A percentile compares a stretch with the other conserved stretches of the same genome.
Conservation (phyloP, 2,797 vertebrate genomes). For the Pelobates cultripes region DNA sequence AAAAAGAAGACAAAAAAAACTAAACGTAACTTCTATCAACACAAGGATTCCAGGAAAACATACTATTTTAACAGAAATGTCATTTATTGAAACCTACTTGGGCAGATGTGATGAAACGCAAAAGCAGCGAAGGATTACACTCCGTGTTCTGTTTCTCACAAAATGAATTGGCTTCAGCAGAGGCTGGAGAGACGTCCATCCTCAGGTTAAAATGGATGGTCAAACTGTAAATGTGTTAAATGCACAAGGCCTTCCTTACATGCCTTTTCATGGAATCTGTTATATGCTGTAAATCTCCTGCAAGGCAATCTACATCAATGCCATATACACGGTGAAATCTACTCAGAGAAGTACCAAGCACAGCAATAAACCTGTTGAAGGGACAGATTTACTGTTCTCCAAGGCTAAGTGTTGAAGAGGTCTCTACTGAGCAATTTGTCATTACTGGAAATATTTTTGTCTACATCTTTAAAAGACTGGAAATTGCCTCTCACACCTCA, state of each 20-base stretch:
- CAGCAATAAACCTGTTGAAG: constrained; percentile 62
- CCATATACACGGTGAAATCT: constrained; percentile 55
- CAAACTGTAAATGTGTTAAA: constrained; percentile 43
- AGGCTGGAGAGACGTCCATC: neutral
- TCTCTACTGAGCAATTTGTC: constrained; percentile 58
- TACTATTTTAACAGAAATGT: neutral
- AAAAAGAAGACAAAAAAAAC: too few relatives aligned
- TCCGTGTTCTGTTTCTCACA: neutral
- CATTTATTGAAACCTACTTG: neutral
- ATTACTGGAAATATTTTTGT: constrained; percentile 56
- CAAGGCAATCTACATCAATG: constrained; percentile 59
- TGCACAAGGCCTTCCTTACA: constrained; percentile 32
- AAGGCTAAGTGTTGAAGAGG: constrained; percentile 61
- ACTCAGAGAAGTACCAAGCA: constrained; percentile 55
- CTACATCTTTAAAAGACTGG: constrained; percentile 57
- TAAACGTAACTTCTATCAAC: too few relatives aligned
- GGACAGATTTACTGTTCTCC: constrained; percentile 61
- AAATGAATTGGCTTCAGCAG: neutral
- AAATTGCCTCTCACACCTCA: constrained; percentile 56
- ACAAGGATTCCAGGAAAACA: neutral
- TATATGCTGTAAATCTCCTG: constrained; percentile 58
- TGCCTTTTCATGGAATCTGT: constrained; percentile 56
- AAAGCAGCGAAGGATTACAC: neutral
- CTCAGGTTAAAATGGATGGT: constrained; percentile 6
- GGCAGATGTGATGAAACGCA: neutral